Conservation (phyloP, 2,797 vertebrate genomes). For the Stomatorhinus walkeri region DNA sequence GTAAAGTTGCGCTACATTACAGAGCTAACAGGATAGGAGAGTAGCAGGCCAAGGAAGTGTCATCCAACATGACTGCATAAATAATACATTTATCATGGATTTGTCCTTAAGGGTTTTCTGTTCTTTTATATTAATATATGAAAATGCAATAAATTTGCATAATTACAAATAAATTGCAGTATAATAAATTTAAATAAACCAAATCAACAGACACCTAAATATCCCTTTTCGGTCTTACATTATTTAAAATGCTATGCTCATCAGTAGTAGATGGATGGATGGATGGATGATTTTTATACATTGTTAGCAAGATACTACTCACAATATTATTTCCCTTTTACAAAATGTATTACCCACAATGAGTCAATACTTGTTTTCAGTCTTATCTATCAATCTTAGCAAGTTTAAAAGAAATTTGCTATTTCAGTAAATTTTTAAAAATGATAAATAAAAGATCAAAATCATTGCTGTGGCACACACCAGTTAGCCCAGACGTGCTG, state of each 20-base stretch:
- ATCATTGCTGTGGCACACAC: background rate
- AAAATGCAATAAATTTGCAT: background rate
- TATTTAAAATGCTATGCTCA: background rate
- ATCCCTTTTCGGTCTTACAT: background rate
- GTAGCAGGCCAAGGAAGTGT: background rate
- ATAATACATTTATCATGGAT: background rate
- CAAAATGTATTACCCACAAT: background rate
- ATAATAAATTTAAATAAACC: background rate
- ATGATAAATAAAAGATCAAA: background rate
- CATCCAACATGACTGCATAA: background rate
- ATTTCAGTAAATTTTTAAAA: background rate
- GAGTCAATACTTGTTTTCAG: background rate
- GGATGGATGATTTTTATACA: background rate
- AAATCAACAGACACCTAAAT: background rate
- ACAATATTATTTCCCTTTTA: background rate
- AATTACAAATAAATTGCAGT: background rate
- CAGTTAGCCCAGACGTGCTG: background rate
- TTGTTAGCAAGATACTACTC: background rate
- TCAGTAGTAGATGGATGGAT: background rate
- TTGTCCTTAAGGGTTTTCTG: background rate
- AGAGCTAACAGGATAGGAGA: background rate
- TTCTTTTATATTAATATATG: slow-evolving; percentile 2
- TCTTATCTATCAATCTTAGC: background rate
- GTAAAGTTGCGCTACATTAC: background rate
- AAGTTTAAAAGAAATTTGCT: background rate